Conservation (phyloP, 2,888 invertebrate species). For the Agonopterix subpropinquella region DNA sequence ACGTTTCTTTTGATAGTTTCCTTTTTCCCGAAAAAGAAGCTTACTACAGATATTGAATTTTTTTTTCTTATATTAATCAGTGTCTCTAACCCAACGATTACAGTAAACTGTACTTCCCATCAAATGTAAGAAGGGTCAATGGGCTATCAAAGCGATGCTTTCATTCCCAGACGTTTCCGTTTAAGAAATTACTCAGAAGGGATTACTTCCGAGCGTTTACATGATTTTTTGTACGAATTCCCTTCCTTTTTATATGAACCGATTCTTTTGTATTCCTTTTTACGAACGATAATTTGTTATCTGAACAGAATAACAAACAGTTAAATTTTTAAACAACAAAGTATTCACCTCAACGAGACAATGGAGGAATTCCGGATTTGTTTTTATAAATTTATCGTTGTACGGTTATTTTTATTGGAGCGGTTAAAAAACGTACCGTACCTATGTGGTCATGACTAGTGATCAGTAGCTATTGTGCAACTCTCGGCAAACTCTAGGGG, state of each 20-base stretch:
- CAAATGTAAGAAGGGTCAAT: background rate
- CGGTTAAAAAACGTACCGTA: no score
- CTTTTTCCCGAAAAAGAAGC: no score
- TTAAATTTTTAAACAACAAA: background rate
- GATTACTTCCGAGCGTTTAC: slow-evolving; percentile 1
- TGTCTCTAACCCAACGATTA: background rate
- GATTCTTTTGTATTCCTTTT: background rate
- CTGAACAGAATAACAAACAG: slow-evolving; percentile 2
- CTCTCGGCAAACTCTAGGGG: no score
- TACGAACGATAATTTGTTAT: background rate
- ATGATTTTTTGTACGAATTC: background rate
- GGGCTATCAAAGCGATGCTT: background rate
- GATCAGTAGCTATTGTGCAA: no score
- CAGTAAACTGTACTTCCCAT: background rate
- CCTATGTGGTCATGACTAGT: no score
- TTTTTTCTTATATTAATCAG: no score
- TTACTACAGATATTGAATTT: no score
- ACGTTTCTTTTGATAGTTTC: no score
- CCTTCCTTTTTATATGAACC: background rate
- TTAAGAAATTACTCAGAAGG: slow-evolving; percentile 1
- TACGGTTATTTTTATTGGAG: no score
- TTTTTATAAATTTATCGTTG: no score
- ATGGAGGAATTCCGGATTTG: no score
- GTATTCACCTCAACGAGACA: background rate
- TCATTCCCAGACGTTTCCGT: background rate